A percentile compares a stretch with the other conserved stretches of the same genome.
These are phyloP conservation scores for Sturmia bella DNA, from an alignment of 2,888 invertebrate genomes.

Conservation along the genomic window DNA sequence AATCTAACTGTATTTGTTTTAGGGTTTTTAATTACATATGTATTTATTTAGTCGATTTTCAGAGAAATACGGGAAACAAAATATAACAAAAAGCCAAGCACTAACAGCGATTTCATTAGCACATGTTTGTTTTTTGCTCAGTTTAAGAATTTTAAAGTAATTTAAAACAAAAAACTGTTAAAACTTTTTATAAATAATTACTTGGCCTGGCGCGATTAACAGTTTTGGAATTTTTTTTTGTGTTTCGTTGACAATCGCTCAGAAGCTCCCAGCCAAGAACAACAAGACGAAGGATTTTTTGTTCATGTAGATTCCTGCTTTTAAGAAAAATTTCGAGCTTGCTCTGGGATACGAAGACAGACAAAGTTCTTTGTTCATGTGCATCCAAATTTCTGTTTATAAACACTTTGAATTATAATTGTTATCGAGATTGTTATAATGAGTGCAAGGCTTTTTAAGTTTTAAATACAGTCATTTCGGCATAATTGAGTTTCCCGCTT, in stretches of 20 bases:
- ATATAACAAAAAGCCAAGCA: constrained; percentile 3
- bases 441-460: no score
- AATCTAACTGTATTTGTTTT: no score
- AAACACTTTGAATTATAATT: no score
- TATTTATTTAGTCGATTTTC: constrained; percentile 5
- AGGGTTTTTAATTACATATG: constrained; percentile 1
- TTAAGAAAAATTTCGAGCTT: no score
- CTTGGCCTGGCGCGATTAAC: background rate
- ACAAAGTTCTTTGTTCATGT: no score
- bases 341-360: no score
- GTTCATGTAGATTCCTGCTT: background rate
- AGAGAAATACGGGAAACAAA: constrained; percentile 58
- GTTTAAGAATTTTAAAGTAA: constrained; percentile 9
- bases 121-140: background rate
- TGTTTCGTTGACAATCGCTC: constrained; percentile 16
- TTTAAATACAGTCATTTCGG: no score
- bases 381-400: no score
- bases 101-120: constrained; percentile 42
- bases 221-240: background rate
- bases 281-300: background rate
- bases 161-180: constrained; percentile 27
- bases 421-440: no score
- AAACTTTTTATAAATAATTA: background rate
- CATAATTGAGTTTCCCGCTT: no score
- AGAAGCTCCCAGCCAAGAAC: constrained; percentile 10